Evolutionary conservation across 2,888 invertebrate genomes (phyloP).

Genomic region (Eledone cirrhosa): DNA sequence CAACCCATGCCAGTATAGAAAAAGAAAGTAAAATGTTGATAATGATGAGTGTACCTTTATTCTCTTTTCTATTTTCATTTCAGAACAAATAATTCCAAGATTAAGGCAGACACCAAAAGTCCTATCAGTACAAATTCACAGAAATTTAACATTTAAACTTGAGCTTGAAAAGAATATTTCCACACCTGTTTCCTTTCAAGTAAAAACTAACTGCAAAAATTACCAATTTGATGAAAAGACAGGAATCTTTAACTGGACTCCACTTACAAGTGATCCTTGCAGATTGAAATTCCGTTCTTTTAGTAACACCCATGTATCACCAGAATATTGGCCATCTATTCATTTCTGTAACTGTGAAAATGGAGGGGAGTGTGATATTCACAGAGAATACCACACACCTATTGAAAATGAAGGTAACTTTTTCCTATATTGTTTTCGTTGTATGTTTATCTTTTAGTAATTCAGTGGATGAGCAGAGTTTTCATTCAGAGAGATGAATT

Average conservation of each 20-base stretch:
- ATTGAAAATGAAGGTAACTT: slow-evolving; percentile 17
- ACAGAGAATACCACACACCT: neutral
- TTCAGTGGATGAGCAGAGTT: no score
- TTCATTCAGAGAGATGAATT: no score
- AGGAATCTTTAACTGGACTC: slow-evolving; percentile 20
- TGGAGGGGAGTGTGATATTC: slow-evolving; percentile 21
- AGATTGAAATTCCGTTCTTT: neutral
- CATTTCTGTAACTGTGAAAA: slow-evolving; percentile 21
- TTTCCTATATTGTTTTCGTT: no score
- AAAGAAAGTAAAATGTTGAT: no score
- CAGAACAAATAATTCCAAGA: slow-evolving; percentile 10
- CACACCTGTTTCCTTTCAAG: slow-evolving; percentile 4
- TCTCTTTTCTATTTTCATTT: neutral
- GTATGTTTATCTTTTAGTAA: no score
- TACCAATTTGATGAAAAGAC: slow-evolving; percentile 22
- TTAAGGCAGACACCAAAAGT: slow-evolving; percentile 4
- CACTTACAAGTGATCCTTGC: slow-evolving; percentile 20
- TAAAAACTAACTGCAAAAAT: slow-evolving; percentile 21
- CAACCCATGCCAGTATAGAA: no score
- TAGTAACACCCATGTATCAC: neutral
- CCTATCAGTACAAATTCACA: slow-evolving; percentile 11
- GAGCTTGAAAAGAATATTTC: slow-evolving; percentile 17
- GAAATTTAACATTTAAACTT: slow-evolving; percentile 23
- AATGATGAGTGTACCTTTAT: no score
- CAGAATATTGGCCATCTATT: slow-evolving; percentile 16